phyloP scores from a whole-genome alignment of 1,140 invertebrate genomes.

The Bemisia tabaci region DNA sequence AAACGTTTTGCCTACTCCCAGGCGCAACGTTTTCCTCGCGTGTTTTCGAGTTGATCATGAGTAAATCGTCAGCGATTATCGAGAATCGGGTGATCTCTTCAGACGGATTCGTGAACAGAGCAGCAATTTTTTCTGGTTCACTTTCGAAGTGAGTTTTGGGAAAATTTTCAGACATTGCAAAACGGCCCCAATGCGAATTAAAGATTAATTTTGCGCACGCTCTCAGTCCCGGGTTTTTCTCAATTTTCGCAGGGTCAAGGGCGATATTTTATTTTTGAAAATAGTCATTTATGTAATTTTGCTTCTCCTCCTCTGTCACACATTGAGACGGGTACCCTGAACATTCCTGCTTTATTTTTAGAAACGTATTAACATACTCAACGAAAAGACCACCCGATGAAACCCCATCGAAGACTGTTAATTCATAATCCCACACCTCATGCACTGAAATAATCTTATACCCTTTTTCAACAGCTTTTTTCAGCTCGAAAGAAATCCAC shows the following conservation, averaged over 20 bases:
- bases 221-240: conserved; percentile 27
- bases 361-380: conserved; percentile 24
- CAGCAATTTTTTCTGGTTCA: conserved; percentile 20
- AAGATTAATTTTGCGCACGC: conserved; percentile 27
- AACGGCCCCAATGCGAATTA: conserved; percentile 30
- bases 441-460: conserved; percentile 27
- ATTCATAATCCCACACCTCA: conserved; percentile 19
- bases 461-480: conserved; percentile 24
- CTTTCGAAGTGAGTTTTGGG: conserved; percentile 23
- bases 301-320: conserved; percentile 20
- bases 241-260: conserved; percentile 26
- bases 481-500: conserved; percentile 28
- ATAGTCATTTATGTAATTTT: conserved; percentile 28
- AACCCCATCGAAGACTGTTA: conserved; percentile 10
- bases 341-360: conserved; percentile 27
- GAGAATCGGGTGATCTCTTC: conserved; percentile 18
- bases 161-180: conserved; percentile 23
- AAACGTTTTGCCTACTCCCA: conserved; percentile 24
- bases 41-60: conserved; percentile 22
- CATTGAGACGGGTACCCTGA: conserved; percentile 25
- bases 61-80: conserved; percentile 20
- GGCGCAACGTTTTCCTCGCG: conserved; percentile 15
- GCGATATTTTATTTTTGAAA: conserved; percentile 27
- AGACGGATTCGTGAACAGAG: conserved; percentile 22
- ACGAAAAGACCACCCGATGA: conserved; percentile 21